Evolutionary conservation across 2,113 vertebrate species (phyloP).

Genomic region (Gymnorhina tibicen): DNA sequence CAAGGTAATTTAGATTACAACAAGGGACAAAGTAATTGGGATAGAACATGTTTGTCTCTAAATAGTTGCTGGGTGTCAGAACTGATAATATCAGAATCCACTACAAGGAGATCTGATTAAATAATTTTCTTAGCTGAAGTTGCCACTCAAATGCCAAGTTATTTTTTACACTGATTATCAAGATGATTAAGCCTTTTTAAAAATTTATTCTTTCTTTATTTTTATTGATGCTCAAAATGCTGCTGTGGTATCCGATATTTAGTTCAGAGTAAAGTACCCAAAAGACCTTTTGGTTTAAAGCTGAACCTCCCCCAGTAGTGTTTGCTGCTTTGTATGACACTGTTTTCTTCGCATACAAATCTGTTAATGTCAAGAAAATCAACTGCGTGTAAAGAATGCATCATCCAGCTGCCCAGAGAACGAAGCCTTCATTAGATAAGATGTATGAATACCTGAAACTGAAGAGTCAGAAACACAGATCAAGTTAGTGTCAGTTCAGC

Average conservation of each 20-base stretch:
- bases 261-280: not conserved
- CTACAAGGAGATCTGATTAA: not conserved
- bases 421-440: constrained; percentile 35
- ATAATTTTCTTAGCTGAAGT: constrained; percentile 9
- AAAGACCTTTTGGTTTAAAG: not conserved
- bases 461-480: constrained; percentile 10
- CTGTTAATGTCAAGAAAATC: constrained; percentile 14
- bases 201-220: not conserved
- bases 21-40: not conserved
- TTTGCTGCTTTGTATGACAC: not conserved
- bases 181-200: not conserved
- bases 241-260: not conserved
- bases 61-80: not conserved
- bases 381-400: not conserved
- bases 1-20: constrained; percentile 8
- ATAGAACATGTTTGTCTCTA: not conserved
- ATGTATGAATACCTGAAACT: constrained; percentile 22
- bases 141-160: not conserved
- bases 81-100: constrained; percentile 7
- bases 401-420: not conserved
- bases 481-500: constrained; percentile 11
- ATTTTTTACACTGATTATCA: not conserved
- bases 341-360: not conserved
- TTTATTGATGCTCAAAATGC: not conserved
- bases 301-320: not conserved